phyloP scores from a whole-genome alignment of 2,113 vertebrate genomes.

The Girardinichthys multiradiatus region DNA sequence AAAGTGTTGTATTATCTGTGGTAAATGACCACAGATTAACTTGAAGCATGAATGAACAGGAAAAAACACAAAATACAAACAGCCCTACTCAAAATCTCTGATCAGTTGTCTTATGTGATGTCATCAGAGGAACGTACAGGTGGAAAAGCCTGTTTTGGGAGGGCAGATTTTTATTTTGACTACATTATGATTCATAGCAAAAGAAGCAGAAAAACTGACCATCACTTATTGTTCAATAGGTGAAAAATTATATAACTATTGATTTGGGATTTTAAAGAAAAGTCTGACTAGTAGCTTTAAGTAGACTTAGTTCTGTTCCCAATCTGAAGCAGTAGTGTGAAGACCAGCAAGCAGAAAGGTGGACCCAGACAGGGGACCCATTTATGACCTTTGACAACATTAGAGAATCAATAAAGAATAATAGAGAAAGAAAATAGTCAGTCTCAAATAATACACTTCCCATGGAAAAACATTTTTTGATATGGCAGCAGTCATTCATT shows the following conservation, averaged over 20 bases:
- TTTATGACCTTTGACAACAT: not conserved
- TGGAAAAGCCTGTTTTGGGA: no score
- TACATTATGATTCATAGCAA: no score
- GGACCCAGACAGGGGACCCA: not conserved
- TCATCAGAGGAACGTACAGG: no score
- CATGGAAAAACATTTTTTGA: not conserved
- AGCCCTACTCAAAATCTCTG: no score
- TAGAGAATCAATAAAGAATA: not conserved
- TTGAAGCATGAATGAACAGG: no score
- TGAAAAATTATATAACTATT: not conserved
- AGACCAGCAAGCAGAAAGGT: not conserved
- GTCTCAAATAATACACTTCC: not conserved
- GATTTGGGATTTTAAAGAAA: no score
- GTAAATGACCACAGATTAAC: no score
- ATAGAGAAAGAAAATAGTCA: not conserved
- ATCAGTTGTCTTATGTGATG: no score
- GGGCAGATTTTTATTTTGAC: not conserved
- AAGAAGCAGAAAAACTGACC: not conserved
- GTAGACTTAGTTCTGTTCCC: not conserved
- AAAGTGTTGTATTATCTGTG: no score
- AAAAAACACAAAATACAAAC: no score
- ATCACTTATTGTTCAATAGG: not conserved
- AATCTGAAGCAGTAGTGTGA: not conserved
- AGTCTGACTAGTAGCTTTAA: no score
- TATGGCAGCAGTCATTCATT: not conserved